Percentiles rank a stretch among this genome's conserved stretches.
These are phyloP conservation scores for Brachyistius frenatus DNA, from an alignment of 2,113 vertebrate species.

Conservation along the genomic window DNA sequence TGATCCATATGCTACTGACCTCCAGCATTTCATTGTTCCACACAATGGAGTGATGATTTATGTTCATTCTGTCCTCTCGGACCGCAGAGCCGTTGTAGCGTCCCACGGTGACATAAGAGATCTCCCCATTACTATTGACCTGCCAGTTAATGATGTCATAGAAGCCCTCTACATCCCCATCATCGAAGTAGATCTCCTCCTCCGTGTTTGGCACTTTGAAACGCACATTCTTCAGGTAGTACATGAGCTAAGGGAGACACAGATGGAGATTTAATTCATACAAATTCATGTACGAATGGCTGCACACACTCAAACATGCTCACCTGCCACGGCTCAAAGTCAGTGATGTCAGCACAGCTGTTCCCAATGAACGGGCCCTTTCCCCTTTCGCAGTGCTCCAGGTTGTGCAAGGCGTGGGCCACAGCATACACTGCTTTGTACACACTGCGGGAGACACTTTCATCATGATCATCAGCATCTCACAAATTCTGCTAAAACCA, in stretches of 20 bases:
- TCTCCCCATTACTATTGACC: constrained; percentile 68
- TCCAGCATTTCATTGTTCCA: constrained; percentile 83
- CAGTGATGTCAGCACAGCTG: constrained; percentile 81
- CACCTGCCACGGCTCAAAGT: constrained; percentile 89
- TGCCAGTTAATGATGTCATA: constrained; percentile 91
- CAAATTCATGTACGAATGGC: background rate
- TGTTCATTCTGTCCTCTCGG: constrained; percentile 65
- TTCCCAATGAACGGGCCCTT: constrained; percentile 79
- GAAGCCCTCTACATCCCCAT: constrained; percentile 81
- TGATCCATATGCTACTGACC: constrained; percentile 74
- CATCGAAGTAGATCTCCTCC: constrained; percentile 78
- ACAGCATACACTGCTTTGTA: constrained; percentile 89
- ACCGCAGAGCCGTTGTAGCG: constrained; percentile 72
- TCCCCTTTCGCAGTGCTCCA: constrained; percentile 78
- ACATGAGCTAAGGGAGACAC: constrained; percentile 83
- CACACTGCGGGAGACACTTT: constrained; percentile 74
- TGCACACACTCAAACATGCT: background rate
- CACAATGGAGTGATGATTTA: constrained; percentile 81
- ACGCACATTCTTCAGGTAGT: constrained; percentile 85
- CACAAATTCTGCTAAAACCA: too few species aligned
- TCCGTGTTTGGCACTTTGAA: constrained; percentile 82
- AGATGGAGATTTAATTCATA: background rate
- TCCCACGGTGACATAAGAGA: constrained; percentile 83
- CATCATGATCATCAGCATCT: constrained; percentile 3
- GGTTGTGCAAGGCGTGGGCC: constrained; percentile 85